A percentile compares a stretch with the other conserved stretches of the same genome.
Evolutionary conservation across 2,797 vertebrate genomes (phyloP).

Genomic region (Karalla daura): DNA sequence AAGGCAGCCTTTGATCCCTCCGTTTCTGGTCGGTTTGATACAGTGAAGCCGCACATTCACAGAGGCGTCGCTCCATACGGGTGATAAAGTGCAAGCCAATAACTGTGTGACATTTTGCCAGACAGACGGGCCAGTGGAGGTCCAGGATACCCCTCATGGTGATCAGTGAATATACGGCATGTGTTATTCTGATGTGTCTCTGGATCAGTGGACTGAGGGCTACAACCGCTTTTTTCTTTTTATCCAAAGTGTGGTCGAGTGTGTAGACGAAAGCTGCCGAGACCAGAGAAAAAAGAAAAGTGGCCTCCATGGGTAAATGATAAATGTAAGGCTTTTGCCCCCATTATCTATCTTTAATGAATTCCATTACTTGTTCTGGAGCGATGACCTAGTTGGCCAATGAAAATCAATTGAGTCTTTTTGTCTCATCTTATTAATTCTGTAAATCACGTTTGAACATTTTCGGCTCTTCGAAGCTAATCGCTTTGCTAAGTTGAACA

Average conservation of each 20-base stretch:
- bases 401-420: constrained; percentile 31
- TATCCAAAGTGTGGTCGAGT: background rate
- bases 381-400: constrained; percentile 24
- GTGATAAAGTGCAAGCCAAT: constrained; percentile 30
- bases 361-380: constrained; percentile 23
- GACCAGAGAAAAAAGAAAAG: background rate
- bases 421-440: constrained; percentile 10
- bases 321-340: background rate
- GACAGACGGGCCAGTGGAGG: constrained; percentile 24
- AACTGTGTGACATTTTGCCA: constrained; percentile 53
- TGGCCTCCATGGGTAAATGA: background rate
- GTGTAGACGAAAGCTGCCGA: background rate
- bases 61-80: background rate
- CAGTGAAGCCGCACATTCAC: background rate
- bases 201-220: background rate
- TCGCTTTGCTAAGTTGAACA: constrained; percentile 30
- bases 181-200: background rate
- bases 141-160: background rate
- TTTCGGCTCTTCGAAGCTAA: constrained; percentile 8
- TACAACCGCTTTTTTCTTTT: background rate
- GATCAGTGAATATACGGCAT: background rate
- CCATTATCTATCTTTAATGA: constrained; percentile 11
- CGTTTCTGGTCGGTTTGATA: too few species aligned
- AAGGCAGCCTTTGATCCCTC: too few species aligned
- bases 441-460: constrained; percentile 6